A percentile compares a stretch with the other conserved stretches of the same genome.
Conservation (phyloP, 2,797 vertebrate species). For the Helarctos malayanus region DNA sequence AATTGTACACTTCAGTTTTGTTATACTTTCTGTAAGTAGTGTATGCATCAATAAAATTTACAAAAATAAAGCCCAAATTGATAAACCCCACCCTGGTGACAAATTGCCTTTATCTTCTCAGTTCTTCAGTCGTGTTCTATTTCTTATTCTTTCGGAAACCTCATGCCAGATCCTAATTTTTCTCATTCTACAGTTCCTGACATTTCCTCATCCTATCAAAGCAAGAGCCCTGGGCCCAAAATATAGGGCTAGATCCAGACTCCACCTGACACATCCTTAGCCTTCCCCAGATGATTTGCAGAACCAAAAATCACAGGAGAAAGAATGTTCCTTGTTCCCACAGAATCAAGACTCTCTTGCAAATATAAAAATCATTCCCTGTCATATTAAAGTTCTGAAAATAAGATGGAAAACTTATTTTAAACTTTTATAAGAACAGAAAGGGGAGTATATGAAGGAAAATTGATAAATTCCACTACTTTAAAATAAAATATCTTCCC, state of each 20-base stretch:
- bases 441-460: not conserved
- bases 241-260: not conserved
- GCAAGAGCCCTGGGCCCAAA: not conserved
- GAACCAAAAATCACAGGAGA: not conserved
- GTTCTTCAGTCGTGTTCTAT: not conserved
- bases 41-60: not conserved
- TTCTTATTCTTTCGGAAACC: not conserved
- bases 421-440: not conserved
- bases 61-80: slow-evolving; percentile 15
- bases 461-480: not conserved
- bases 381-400: not conserved
- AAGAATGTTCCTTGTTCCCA: not conserved
- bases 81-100: not conserved
- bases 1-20: not conserved
- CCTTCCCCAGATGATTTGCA: not conserved
- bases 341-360: not conserved
- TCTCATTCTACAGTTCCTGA: not conserved
- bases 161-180: not conserved
- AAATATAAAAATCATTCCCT: not conserved
- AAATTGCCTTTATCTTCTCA: not conserved
- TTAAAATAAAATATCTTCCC: not conserved
- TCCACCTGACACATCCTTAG: not conserved
- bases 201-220: not conserved
- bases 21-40: not conserved
- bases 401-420: not conserved